A percentile compares a stretch with the other conserved stretches of the same genome.
phyloP scores from a whole-genome alignment of 2,113 vertebrate species.

The Serilophus lunatus region DNA sequence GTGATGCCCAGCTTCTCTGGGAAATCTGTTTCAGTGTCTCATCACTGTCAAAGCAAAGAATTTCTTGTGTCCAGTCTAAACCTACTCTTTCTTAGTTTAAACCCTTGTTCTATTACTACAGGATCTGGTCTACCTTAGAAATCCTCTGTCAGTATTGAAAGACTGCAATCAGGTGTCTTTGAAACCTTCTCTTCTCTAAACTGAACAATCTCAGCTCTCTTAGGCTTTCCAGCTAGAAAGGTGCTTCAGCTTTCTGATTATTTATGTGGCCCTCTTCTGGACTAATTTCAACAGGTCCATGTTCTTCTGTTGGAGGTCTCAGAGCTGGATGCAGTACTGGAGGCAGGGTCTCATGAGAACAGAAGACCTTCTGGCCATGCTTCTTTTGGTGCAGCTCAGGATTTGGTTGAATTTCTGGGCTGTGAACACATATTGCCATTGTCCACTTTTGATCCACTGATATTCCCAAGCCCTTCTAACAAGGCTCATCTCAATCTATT shows the following conservation, averaged over 20 bases:
- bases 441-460: not conserved
- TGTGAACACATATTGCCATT: not conserved
- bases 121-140: not conserved
- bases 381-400: not conserved
- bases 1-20: not conserved
- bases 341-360: not conserved
- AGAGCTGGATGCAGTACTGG: not conserved
- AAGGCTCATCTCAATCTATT: not conserved
- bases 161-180: not conserved
- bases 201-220: not conserved
- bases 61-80: not conserved
- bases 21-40: not conserved
- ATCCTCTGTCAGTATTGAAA: not conserved
- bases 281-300: accelerated
- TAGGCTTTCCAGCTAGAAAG: not conserved
- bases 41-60: not conserved
- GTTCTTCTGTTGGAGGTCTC: accelerated
- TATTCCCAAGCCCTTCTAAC: not conserved
- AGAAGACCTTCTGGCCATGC: accelerated
- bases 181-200: not conserved
- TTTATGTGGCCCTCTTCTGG: not conserved
- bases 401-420: not conserved
- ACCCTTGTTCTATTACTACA: not conserved
- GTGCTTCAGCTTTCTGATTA: not conserved
- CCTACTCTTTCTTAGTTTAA: not conserved